Base-by-base conservation (phyloP, 2,888 invertebrate genomes). In the Mechanitis messenoides region DNA sequence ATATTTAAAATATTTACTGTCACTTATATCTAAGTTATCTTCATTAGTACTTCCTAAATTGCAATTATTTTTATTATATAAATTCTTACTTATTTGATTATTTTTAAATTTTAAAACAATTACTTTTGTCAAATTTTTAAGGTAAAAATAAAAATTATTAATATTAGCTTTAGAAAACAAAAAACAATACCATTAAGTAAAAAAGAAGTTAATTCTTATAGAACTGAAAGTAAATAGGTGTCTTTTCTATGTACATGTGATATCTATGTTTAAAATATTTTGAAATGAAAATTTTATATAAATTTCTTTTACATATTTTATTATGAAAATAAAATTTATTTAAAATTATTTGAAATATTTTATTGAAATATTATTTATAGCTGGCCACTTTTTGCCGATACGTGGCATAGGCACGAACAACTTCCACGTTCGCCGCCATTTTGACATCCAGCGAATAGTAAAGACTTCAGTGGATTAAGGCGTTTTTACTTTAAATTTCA, bases 401-500 rank as follows among this genome's bases (percentile, higher is more conserved):
- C 94, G 94, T 94, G 94, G 94, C 94, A 94, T 91, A 92, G 91
- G 92, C 92, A 92, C 92, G 92, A 93, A 92, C 88, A 92, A 92
- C 92, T 92, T 93, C 92, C 92, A 93, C 93, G 92, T 93, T 93
- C 94, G 94, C 94, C 90, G 90, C 90, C 94, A 94, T 94, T 93
- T 94, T 94, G 93, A 94, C 93, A 93, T 93, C 92, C 92, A 93
- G 92, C 91, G 92, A 92, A 91, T 92, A 92, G 84, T 84, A 91
- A 91, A 92, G 92, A 92, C 91, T 92, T 91, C 91, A 89, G 91
- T 92, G 91, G 92, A 93, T 92, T 92, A 92, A 91, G 92, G 91
- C 92, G 91, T 91, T 93, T 85, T 92, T 92, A 90, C 90, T 87
- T 90, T 85, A 85, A 91, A 90, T 85, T 87, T 81, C 83, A 85